Evolutionary conservation across 2,888 invertebrate genomes (phyloP).

Genomic region (Caenorhabditis auriculariae): DNA sequence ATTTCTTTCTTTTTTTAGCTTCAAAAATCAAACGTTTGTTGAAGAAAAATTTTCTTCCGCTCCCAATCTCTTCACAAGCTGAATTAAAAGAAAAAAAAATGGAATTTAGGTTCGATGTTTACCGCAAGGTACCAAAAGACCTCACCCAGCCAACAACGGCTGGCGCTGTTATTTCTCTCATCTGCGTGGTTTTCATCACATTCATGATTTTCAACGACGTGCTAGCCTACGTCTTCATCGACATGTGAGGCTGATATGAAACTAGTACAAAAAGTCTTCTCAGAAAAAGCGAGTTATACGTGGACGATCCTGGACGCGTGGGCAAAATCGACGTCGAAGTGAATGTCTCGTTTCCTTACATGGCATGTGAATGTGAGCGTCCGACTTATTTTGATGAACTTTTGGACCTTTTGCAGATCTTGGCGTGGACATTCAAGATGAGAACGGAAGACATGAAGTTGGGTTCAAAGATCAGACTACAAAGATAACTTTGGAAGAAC

Average conservation of each 20-base stretch:
- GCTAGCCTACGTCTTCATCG: conserved; percentile 45
- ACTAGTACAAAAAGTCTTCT: conserved; percentile 1
- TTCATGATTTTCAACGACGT: conserved; percentile 52
- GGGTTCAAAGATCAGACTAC: conserved; percentile 69
- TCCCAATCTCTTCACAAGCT: too few species aligned
- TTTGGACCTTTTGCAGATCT: too few species aligned
- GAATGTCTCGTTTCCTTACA: conserved; percentile 68
- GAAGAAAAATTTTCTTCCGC: too few species aligned
- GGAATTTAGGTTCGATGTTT: conserved; percentile 71
- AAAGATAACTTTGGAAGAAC: conserved; percentile 65
- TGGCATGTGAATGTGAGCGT: conserved; percentile 68
- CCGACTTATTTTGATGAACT: too few species aligned
- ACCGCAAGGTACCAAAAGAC: conserved; percentile 71
- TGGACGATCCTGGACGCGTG: conserved; percentile 68
- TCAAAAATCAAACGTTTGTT: too few species aligned
- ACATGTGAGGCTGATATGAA: conserved; percentile 30
- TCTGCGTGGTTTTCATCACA: conserved; percentile 37
- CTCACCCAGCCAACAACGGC: conserved; percentile 70
- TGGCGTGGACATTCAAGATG: conserved; percentile 71
- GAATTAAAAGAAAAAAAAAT: too few species aligned
- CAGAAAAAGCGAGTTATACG: conserved; percentile 67
- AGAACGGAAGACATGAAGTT: conserved; percentile 71
- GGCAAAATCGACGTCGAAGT: conserved; percentile 69
- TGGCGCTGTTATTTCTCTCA: conserved; percentile 46
- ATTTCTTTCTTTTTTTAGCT: too few species aligned